Base-by-base conservation (phyloP, 2,113 vertebrate genomes). In the Silurus meridionalis region DNA sequence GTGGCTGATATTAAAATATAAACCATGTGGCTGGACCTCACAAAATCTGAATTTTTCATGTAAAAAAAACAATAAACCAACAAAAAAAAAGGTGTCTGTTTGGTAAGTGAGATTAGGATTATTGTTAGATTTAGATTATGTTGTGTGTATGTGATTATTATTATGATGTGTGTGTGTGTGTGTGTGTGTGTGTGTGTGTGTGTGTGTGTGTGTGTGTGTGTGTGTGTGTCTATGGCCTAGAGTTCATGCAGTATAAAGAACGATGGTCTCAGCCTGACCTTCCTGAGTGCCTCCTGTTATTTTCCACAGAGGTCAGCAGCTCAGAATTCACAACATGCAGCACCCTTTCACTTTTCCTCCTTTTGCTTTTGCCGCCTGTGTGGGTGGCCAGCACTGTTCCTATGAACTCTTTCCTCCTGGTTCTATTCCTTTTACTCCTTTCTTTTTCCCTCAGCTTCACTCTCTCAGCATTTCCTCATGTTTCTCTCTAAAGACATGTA, bases 281-380 rank as follows among this genome's bases (percentile, higher is more conserved):
- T 94, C 90, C 91, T 91, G 88, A 89, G 69, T 80, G 89, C 88
- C 92, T 93, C 93, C 92, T 93, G 91, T 94, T 94, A 91, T 93
- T 94, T 94, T 94, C 91, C 92, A 91, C 79, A 94, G 91, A 93
- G 94, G 92, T 94, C 94, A 94, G 89, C 92, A 91, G 91, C 91
- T 89, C 93, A 93, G 92, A 94, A 94, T 94, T 92, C 92, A 83
- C 91, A 91, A 92, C 92, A 94, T 87, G 92, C 92, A 88, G 71
- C 69, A 91, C 91, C 78, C 88, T 90, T 89, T 71, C 80, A 61
- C 61, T 75, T 83, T 86, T 57, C 77, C 53, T 79, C 46, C 21
- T 58, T 67, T 93, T 89, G 84, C 90, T 88, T 89, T 83, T 72
- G 21, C 48, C 13, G 6, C 74, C 23, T 55, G 23, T 55, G 74